Conservation (phyloP, 23 tunicate genomes). For the Halocynthia roretzi region DNA sequence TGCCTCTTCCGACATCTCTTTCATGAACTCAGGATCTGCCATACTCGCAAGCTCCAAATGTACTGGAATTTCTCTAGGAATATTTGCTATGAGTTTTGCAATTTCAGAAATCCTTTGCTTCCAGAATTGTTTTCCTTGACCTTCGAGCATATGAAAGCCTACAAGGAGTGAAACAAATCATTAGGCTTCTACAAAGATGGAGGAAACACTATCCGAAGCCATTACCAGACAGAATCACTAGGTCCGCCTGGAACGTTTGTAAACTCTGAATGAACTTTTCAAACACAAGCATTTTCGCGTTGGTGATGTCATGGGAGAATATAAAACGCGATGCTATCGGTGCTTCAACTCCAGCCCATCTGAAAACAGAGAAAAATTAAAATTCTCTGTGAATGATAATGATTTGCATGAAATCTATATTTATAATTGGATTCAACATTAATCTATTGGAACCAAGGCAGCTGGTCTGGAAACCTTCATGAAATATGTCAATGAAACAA, state of each 20-base stretch:
- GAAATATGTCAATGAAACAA: too few species aligned
- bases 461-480: too few species aligned
- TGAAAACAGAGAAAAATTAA: neutral
- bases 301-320: conserved; percentile 79
- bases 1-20: conserved; percentile 12
- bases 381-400: too few species aligned
- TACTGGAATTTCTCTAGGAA: conserved; percentile 40
- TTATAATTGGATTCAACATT: too few species aligned
- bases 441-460: too few species aligned
- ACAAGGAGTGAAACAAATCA: neutral
- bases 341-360: conserved; percentile 58
- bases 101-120: conserved; percentile 42
- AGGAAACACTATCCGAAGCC: neutral
- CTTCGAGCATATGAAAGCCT: conserved; percentile 82
- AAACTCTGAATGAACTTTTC: conserved; percentile 60
- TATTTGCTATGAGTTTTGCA: conserved; percentile 13
- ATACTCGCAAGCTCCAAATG: conserved; percentile 91
- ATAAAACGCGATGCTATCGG: conserved; percentile 91
- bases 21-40: conserved; percentile 45
- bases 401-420: too few species aligned
- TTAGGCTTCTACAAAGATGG: too few species aligned
- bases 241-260: conserved; percentile 39
- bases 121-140: conserved; percentile 35
- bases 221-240: conserved; percentile 76
- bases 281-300: conserved; percentile 49